Percentiles rank a stretch among this genome's conserved stretches.
These are phyloP conservation scores for Albula goreensis DNA, from an alignment of 2,113 vertebrate genomes.

Conservation along the genomic window DNA sequence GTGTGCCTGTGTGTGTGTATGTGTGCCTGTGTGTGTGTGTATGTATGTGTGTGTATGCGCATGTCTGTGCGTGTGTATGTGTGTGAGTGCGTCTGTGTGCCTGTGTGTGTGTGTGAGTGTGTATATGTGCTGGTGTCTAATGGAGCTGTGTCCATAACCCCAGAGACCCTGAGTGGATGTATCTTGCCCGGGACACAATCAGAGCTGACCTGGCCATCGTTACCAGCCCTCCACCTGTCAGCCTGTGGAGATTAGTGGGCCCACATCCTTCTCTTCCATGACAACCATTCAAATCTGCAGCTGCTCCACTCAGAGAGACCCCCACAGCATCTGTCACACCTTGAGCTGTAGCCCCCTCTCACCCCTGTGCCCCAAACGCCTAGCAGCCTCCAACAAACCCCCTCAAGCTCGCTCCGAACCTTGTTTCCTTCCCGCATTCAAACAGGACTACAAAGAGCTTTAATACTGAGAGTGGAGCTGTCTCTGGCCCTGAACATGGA, in stretches of 20 bases:
- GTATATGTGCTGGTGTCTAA: neutral
- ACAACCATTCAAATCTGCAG: constrained; percentile 6
- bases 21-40: constrained; percentile 12
- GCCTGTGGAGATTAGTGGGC: neutral
- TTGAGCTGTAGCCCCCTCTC: neutral
- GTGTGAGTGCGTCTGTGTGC: neutral
- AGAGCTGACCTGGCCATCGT: neutral
- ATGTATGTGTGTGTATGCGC: neutral
- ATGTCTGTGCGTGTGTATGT: neutral
- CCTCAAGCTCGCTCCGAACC: neutral
- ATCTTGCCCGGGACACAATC: neutral
- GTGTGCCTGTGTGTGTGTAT: constrained; percentile 9
- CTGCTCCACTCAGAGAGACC: neutral
- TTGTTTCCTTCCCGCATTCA: neutral
- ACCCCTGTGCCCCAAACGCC: neutral
- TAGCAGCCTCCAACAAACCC: neutral
- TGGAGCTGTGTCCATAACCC: neutral
- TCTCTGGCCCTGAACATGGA: neutral
- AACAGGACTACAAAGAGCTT: neutral
- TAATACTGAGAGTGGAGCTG: neutral
- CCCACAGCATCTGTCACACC: neutral
- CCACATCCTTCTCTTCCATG: neutral
- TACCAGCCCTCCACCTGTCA: neutral
- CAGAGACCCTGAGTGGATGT: neutral
- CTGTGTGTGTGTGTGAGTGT: neutral